Evolutionary conservation across 1,140 invertebrate genomes (phyloP), one percentile per base, ranked within the genome.

Genomic region (Aphis craccivora): DNA sequence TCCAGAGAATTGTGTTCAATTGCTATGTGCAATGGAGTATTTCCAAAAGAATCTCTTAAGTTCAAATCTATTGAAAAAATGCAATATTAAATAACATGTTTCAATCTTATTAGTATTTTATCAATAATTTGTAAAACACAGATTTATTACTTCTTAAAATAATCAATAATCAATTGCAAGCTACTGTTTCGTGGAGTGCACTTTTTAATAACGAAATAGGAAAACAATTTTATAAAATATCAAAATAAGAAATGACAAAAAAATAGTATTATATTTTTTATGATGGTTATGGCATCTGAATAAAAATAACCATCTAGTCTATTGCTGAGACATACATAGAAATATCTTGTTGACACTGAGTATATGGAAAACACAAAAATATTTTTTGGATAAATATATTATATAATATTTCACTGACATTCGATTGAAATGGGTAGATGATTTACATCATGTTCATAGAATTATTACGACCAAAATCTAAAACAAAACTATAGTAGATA

Each of bases 21-120:
- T 4, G 98, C 98, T 51, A 97, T 95, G 95, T 99, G 98, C 0
- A 99, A 95, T 3, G 98, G 97, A 3, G 98, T 98, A 94, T 98
- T 98, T 0, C 97, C 97, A 67, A 95, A 96, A 94, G 97, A 96
- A 95, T 98, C 98, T 94, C 95, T 95, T 30, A 96, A 95, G 95
- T 98, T 97, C 90, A 98, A 95, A 96, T 98, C 97, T 98, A 95
- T 67, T 96, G 96, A 94, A 93, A 94, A 95, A 94, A 95, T 90
- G 3, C 18, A 86, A 86, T 86, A 86, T 86, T 86, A 30, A 43
- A 37, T 37, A 84, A 84, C 7, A 84, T 9, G 8, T 8, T 40
- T 43, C 60, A 14, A n/a, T n/a, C 14, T 67, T 67, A 67, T 67
- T n/a, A 67, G 18, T 67, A n/a, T 18, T 67, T 18, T 67, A n/a